Base-by-base conservation (phyloP, 2,888 invertebrate genomes). In the Synergus laeviventris region DNA sequence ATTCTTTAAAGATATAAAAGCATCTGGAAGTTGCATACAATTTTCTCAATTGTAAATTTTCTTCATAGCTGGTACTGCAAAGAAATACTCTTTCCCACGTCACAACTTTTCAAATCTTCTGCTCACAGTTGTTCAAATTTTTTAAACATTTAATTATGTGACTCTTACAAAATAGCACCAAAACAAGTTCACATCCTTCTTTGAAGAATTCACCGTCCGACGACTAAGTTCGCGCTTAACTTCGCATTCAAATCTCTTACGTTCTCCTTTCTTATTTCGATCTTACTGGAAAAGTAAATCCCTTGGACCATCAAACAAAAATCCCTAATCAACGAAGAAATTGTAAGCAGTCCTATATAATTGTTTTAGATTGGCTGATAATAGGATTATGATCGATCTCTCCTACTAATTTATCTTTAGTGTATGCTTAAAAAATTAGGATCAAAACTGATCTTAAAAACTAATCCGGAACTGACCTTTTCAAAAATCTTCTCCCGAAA, bases 211-310 rank as follows among this genome's bases (percentile, higher is more conserved):
- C 81, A 81, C 79, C 79, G 76, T 81, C 74, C 84, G 81, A 84
- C 82, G 87, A 81, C 83, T 87, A 88, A 89, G 88, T 87, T 78
- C 89, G 82, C 86, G 91, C 91, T 88, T 90, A 86, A 88, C 91
- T 89, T 89, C 82, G 91, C 91, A 88, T 91, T 91, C 90, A 91
- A 91, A 87, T 91, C 91, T 89, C 90, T 90, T 85, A 76, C 62
- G 49, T 31, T 45, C 45, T 24, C 42, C 64, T 66, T 76, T 60
- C 74, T 78, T 59, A 75, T 74, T 62, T 60, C 73, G 59, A 75
- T 77, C 75, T 78, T 74, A 70, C 42, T 16, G 11, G 16, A 24
- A 66, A 24, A 66, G 24, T 11, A 31, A 49, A 12, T 16, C 7
- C 2, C 54, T 18, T 3, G n/a, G 1, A 2, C 8, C n/a, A 45